These are phyloP conservation scores for Pediacus dermestoides DNA, from an alignment of 2,888 invertebrate genomes.

Conservation along the genomic window DNA sequence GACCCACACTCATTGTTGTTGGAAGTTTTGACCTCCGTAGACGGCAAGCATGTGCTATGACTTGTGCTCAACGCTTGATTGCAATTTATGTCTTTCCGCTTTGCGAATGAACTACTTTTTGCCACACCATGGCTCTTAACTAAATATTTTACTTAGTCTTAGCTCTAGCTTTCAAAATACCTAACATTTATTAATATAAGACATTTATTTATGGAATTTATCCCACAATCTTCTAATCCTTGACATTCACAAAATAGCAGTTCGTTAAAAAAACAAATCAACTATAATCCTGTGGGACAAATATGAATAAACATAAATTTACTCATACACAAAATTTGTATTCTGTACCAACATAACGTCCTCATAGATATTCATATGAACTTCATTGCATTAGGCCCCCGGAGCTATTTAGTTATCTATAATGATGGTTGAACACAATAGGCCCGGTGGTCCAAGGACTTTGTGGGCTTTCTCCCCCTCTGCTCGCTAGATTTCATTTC, in stretches of 20 bases:
- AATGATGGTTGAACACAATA: constrained; percentile 4
- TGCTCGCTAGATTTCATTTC: constrained; percentile 6
- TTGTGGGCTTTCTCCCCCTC: constrained; percentile 4
- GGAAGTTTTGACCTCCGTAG: constrained; percentile 34
- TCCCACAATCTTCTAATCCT: no score
- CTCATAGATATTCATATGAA: constrained; percentile 13
- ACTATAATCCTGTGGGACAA: no score
- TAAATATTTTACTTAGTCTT: constrained; percentile 9
- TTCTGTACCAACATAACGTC: constrained; percentile 7
- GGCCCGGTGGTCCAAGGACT: constrained; percentile 3
- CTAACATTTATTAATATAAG: no score
- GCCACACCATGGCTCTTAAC: background rate
- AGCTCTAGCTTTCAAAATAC: no score
- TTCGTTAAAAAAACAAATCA: no score
- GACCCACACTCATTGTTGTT: constrained; percentile 40
- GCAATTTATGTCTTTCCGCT: constrained; percentile 37
- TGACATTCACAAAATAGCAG: no score
- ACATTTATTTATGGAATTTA: no score
- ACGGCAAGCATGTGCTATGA: constrained; percentile 31
- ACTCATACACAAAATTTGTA: constrained; percentile 4
- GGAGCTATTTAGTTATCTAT: constrained; percentile 3
- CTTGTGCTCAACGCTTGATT: constrained; percentile 33
- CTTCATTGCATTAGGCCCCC: no score
- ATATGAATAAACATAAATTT: no score
- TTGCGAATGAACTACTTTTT: constrained; percentile 22